Base-by-base conservation (phyloP, 1,140 invertebrate genomes). In the Bombus huntii region DNA sequence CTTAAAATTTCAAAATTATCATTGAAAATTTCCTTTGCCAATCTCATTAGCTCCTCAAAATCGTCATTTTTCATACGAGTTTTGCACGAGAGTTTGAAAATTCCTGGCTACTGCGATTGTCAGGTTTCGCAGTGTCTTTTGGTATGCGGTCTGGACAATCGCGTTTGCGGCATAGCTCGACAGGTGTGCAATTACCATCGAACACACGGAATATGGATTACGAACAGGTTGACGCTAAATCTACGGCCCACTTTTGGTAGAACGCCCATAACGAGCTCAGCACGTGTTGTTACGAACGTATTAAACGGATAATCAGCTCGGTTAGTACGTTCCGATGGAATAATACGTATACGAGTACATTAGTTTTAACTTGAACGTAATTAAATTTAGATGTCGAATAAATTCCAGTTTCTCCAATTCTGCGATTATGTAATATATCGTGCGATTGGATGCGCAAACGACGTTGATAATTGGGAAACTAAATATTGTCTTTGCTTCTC, bases 161-260 rank as follows among this genome's bases (percentile, higher is more conserved):
- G 44, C 34, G 81, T 83, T 83, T 83, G 72, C 73, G 81, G 59
- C 37, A 5, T 25, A 47, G 73, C 81, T 31, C 59, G 81, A 83
- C 81, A 76, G 81, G 73, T 83, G 81, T 76, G 81, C 42, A 83
- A 83, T 83, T 83, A 83, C 57, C 59, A 76, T 76, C 73, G 81
- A 76, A 76, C 59, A 44, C 42, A 28, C 81, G 81, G 76, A 76
- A 83, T 76, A 83, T 76, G 81, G 73, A 76, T 83, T 74, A n/a
- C 59, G 34, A 76, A 83, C 34, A 76, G 73, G 42, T 47, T 83
- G 73, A 76, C 73, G 39, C 66, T 76, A 83, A 83, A 59, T 53
- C 72, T 66, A 44, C 15, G 59, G 31, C 34, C 57, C 42, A 53
- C 59, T 53, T 83, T 83, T 76, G 42, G 72, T 18, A 28, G 25